Evolutionary conservation across 2,797 vertebrate genomes (phyloP), one percentile per base, ranked within the genome.

Genomic region (Phoeniculus purpureus): DNA sequence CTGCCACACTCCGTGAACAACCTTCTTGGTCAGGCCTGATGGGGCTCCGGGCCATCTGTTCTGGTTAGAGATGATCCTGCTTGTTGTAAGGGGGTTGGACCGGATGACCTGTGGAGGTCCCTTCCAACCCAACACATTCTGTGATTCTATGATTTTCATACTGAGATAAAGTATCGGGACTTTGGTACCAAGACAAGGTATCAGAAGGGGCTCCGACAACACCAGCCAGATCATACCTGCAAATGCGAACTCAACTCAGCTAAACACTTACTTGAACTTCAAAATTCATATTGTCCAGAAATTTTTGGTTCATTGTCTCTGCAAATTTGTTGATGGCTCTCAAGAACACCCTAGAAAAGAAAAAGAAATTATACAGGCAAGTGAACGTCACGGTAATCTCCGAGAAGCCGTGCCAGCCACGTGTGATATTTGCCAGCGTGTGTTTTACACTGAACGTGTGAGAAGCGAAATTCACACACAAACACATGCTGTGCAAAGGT

Each of bases 281-380:
- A 97, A 99, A 99, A 97, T 98, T 98, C 34, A 98, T 98, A 66
- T 99, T 98, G 93, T 98, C 99, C 90, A 99, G 98, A 94, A 99
- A 99, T 96, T 99, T 99, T 85, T 98, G 98, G 95, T 99, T 99
- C 99, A 99, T 99, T 37, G 98, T 99, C 96, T 99, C 98, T 15
- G 99, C 99, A 52, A 99, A 99, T 81, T 98, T 99, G 93, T 99
- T 99, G 97, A 99, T 99, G 68, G 99, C 99, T 97, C 98, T 98
- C 94, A 99, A 97, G 96, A 99, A 99, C 25, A 99, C 99, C 92
- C 99, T 99, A 52, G 48, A 91, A 96, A 84, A 93, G 15, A 70
- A 71, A 68, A 68, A 78, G 18, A 56, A 47, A 27, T 16, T n/a
- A n/a, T 6, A 34, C 1, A 51, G 66, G 11, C 25, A 26, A 72